Conservation (phyloP, 2,113 vertebrate species). For the Carollia perspicillata region DNA sequence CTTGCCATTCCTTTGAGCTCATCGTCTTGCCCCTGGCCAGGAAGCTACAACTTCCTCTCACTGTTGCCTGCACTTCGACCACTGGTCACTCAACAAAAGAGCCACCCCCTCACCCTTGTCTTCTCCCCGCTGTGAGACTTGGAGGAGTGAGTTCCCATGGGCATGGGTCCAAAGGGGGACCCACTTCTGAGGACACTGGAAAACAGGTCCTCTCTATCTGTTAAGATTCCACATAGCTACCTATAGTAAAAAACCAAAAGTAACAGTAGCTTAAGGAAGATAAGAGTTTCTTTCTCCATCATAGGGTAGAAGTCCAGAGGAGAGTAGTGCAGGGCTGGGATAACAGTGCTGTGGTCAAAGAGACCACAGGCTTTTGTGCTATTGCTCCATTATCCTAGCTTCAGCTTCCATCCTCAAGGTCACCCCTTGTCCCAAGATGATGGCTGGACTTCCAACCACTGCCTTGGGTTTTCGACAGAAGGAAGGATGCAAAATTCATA, state of each 20-base stretch:
- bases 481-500: not conserved
- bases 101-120: not conserved
- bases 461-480: not conserved
- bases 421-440: not conserved
- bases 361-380: not conserved
- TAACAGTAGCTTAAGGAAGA: not conserved
- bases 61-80: not conserved
- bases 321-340: not conserved
- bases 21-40: not conserved
- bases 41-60: not conserved
- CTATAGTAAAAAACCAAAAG: not conserved
- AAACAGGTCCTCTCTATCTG: not conserved
- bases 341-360: accelerated
- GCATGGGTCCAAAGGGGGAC: not conserved
- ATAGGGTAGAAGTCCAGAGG: not conserved
- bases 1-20: not conserved
- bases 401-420: not conserved
- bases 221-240: not conserved
- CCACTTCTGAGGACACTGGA: not conserved
- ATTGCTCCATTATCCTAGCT: not conserved
- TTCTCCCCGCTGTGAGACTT: not conserved
- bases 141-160: not conserved
- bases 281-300: not conserved
- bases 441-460: not conserved
- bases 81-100: not conserved